Evolutionary conservation across 2,888 invertebrate genomes (phyloP).

Genomic region (Drosophila siamana): DNA sequence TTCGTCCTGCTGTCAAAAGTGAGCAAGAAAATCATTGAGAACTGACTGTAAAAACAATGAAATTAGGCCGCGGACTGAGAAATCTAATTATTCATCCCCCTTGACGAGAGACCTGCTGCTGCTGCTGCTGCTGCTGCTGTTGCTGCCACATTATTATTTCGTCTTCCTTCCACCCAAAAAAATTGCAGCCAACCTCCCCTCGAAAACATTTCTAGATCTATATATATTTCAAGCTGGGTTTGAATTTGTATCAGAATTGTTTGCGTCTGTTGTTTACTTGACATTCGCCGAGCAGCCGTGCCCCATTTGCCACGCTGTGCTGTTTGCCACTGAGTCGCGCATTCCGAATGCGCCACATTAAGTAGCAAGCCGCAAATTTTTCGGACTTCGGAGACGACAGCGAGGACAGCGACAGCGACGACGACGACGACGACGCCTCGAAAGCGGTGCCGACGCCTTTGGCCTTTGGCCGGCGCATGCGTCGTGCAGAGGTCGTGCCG

Average conservation of each 20-base stretch:
- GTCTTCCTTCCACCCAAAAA: too few relatives aligned
- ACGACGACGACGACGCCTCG: conserved; percentile 7
- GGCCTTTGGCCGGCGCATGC: conserved; percentile 50
- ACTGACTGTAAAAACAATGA: conserved; percentile 83
- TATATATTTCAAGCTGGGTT: too few relatives aligned
- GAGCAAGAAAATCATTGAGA: conserved; percentile 79
- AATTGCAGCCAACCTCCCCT: conserved; percentile 1
- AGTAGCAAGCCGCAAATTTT: conserved; percentile 42
- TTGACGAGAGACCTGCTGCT: not conserved
- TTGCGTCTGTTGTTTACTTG: too few relatives aligned
- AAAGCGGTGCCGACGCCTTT: not conserved
- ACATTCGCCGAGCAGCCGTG: conserved; percentile 4
- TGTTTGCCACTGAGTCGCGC: conserved; percentile 65
- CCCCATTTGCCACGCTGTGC: conserved; percentile 53
- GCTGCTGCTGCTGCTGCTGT: too few relatives aligned
- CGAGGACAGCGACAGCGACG: not conserved
- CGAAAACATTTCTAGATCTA: too few relatives aligned
- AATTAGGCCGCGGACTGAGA: conserved; percentile 82
- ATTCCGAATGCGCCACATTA: conserved; percentile 73
- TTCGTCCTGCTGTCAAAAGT: conserved; percentile 45
- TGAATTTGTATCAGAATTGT: too few relatives aligned
- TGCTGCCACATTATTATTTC: not conserved
- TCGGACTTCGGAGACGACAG: conserved; percentile 15
- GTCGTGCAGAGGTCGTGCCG: conserved; percentile 14
- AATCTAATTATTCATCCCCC: conserved; percentile 85